Conservation (phyloP, 2,113 vertebrate species). For the Amphilophus citrinellus region DNA sequence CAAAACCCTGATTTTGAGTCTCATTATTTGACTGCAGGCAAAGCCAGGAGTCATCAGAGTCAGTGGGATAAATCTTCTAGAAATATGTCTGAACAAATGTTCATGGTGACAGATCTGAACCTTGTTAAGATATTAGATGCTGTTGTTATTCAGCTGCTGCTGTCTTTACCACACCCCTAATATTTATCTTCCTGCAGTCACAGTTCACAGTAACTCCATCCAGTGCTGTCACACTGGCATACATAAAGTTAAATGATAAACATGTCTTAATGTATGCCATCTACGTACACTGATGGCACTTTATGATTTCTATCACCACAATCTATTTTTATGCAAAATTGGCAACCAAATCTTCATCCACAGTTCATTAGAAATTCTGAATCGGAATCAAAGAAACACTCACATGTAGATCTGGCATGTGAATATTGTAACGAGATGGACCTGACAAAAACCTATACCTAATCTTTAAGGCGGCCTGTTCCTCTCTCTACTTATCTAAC, state of each 20-base stretch:
- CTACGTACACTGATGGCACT: not conserved
- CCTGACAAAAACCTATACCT: not conserved
- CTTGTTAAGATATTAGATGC: not conserved
- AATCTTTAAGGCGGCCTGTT: not conserved
- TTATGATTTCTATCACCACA: not conserved
- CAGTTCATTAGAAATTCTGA: not conserved
- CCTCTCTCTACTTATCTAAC: not conserved
- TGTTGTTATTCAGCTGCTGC: not conserved
- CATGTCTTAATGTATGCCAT: not conserved
- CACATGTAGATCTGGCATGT: not conserved
- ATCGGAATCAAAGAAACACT: not conserved
- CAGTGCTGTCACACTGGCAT: not conserved
- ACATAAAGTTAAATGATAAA: not conserved
- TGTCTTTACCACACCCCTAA: not conserved
- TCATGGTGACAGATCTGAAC: not conserved
- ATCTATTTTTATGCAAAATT: not conserved
- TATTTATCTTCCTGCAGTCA: not conserved
- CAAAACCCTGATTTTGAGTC: not conserved
- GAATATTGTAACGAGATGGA: constrained; percentile 2
- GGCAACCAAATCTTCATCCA: not conserved
- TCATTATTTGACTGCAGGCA: not conserved
- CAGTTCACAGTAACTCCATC: not conserved
- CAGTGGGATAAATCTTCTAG: not conserved
- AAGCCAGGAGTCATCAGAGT: not conserved
- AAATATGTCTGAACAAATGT: not conserved